A percentile compares a stretch with the other conserved stretches of the same genome.
These are phyloP conservation scores for Parapsyche elsis DNA, from an alignment of 1,140 invertebrate genomes.

Conservation along the genomic window DNA sequence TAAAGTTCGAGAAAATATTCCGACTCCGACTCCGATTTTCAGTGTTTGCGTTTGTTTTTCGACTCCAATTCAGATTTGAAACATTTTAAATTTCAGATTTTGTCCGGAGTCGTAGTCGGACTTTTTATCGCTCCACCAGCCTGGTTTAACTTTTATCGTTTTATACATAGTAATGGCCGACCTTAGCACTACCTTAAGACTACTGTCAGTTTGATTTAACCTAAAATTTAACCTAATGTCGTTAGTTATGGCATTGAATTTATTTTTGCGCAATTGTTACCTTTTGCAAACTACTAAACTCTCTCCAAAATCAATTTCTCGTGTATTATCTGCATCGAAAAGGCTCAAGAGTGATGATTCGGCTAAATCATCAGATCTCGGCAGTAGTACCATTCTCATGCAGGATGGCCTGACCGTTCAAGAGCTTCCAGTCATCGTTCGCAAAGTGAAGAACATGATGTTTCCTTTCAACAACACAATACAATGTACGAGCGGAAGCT, in stretches of 20 bases:
- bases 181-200: neutral
- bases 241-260: neutral
- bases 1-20: too few relatives aligned
- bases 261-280: neutral
- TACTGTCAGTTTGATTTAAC: neutral
- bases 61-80: too few relatives aligned
- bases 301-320: neutral
- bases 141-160: too few relatives aligned
- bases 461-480: constrained; percentile 55
- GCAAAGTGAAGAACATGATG: constrained; percentile 65
- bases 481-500: constrained; percentile 38
- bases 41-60: too few relatives aligned
- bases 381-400: constrained; percentile 62
- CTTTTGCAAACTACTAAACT: neutral
- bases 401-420: constrained; percentile 76
- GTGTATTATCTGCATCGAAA: neutral
- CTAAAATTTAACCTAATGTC: neutral
- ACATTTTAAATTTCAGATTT: too few relatives aligned
- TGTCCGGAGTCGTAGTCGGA: too few relatives aligned
- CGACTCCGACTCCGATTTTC: too few relatives aligned
- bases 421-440: constrained; percentile 76
- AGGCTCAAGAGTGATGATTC: constrained; percentile 22
- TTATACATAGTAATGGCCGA: too few relatives aligned
- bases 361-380: constrained; percentile 33
- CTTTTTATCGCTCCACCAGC: too few relatives aligned